Base-by-base conservation (phyloP, 2,113 vertebrate species). In the Bothrops jararaca region DNA sequence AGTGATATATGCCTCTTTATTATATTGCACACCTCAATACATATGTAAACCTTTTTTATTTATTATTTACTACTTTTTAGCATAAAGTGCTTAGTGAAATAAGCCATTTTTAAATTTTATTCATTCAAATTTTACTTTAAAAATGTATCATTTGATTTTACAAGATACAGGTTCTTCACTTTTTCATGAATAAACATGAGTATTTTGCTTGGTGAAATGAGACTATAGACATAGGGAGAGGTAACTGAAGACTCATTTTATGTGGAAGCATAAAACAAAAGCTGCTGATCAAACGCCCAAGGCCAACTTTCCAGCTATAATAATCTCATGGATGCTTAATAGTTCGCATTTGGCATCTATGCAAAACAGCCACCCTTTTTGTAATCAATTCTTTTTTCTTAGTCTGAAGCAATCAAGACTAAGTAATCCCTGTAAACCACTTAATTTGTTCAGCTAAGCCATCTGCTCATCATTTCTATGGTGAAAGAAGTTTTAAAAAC, bases 181-280 rank as follows among this genome's bases (percentile, higher is more conserved):
- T 53, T 42, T 86, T 64, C n/a, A 93, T 86, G 48, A 93, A 93
- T 54, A 93, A 92, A 90, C 89, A 92, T 64, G 85, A 86, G 26
- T 45, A 89, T 86, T 60, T 13, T 12, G 13, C 42, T 58, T 86
- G 39, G 8, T 24, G 26, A n/a, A n/a, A 58, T 86, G n/a, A 39
- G 48, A 85, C 52, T 23, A 86, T 23, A 22, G 42, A 80, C 23
- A 50, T 86, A 60, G 42, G 13, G 22, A 54, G 88, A 90, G 74
- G 74, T 45, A 92, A 92, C 10, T 42, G 13, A 86, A 24, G 8
- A 86, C 45, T 86, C 42, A 52, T 90, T 90, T 90, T 52, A 12
- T 86, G 54, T 48, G 50, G 22, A 86, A 90, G 22, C 26, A 85
- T 39, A 90, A 57, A 60, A 85, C 42, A 86, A 86, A 92, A 86